These are phyloP conservation scores for Nezara viridula DNA, from an alignment of 2,888 invertebrate genomes.

Conservation along the genomic window DNA sequence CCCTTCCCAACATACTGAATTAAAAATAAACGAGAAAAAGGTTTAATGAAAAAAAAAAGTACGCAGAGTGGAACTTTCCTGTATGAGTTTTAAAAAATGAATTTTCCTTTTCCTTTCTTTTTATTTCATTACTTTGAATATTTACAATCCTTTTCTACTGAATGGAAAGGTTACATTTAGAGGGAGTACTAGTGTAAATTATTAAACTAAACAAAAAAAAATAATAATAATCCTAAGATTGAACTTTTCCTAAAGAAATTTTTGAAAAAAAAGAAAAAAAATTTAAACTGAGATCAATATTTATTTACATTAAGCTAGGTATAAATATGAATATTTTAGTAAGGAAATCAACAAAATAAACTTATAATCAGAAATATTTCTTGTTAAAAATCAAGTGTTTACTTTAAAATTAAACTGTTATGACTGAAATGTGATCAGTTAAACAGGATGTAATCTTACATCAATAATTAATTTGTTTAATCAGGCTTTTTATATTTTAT, in stretches of 20 bases:
- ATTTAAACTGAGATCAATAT: neutral
- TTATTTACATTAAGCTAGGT: neutral
- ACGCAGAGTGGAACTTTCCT: too few relatives aligned
- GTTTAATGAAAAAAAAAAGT: too few relatives aligned
- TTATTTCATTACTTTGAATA: neutral
- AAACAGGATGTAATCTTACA: too few relatives aligned
- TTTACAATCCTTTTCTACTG: neutral
- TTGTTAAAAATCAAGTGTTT: neutral
- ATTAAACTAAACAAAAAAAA: neutral
- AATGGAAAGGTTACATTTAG: neutral
- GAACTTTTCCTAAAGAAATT: neutral
- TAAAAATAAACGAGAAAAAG: too few relatives aligned
- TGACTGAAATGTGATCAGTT: too few relatives aligned
- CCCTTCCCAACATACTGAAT: too few relatives aligned
- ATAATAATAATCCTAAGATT: neutral
- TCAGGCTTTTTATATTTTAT: neutral
- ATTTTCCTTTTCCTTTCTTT: neutral
- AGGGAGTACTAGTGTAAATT: neutral
- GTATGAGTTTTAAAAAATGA: too few relatives aligned
- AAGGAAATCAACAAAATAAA: neutral
- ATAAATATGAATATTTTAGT: neutral
- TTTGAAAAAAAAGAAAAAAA: neutral
- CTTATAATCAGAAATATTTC: neutral
- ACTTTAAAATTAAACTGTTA: too few relatives aligned
- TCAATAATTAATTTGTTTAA: too few relatives aligned